Evolutionary conservation across 2,113 vertebrate genomes (phyloP), one percentile per base, ranked within the genome.

Genomic region (Lanius ludovicianus): DNA sequence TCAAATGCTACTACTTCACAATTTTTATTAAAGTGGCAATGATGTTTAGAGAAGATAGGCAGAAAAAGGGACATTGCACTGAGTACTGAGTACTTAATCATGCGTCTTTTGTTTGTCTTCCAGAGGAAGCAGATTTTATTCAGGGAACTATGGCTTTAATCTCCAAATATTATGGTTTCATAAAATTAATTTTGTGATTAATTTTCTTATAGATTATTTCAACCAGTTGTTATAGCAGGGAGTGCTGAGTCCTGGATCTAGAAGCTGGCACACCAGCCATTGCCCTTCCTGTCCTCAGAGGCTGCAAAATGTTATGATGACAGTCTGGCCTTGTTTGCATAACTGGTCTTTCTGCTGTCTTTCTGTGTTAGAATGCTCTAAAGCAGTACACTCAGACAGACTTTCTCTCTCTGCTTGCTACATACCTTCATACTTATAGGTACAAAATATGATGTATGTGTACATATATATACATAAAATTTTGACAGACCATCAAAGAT

Each of bases 121-220:
- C 44, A 79, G 56, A 78, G 52, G 20, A 95, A 86, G 64, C 11
- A 90, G n/a, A 89, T 92, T 91, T 81, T 81, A 74, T 64, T 93
- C 39, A 67, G 52, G 90, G 6, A 89, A 63, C 39, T 74, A 52
- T 64, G 5, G 50, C 19, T 88, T 57, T 60, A 75, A 84, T 82
- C 44, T 87, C n/a, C 15, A 46, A 87, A 59, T 69, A 59, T 63
- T 74, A 59, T 16, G 39, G 11, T 75, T 95, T 91, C 65, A 81
- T 46, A 68, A 63, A 93, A 94, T 87, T 47, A 82, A 62, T 91
- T 89, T 84, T 81, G n/a, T 3, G 2, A 87, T 75, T 33, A 8
- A 21, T 71, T 94, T 93, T 89, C 28, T 75, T 35, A 44, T 21
- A 22, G 60, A 16, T 42, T 1, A 81, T 67, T 92, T 88, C 33